These are phyloP conservation scores for Aulostomus chinensis DNA, from an alignment of 2,797 vertebrate genomes.

Conservation along the genomic window DNA sequence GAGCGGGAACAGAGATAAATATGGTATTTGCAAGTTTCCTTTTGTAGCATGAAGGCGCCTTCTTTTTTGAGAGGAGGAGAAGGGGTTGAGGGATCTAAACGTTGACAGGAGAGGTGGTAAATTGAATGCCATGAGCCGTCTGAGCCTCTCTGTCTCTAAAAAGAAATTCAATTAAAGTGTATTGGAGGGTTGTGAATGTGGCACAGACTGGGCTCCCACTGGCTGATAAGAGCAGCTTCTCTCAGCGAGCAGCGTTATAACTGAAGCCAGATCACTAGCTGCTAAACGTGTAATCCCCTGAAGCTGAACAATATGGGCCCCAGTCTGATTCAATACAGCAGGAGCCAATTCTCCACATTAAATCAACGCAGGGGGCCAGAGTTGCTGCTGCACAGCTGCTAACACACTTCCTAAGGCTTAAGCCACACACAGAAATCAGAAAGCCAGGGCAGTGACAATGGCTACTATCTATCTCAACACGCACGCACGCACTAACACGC, in stretches of 20 bases:
- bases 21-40: conserved; percentile 90
- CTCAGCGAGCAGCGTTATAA: conserved; percentile 85
- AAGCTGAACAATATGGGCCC: conserved; percentile 91
- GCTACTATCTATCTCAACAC: conserved; percentile 52
- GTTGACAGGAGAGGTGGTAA: conserved; percentile 86
- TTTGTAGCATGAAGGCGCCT: conserved; percentile 79
- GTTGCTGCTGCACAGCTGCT: conserved; percentile 72
- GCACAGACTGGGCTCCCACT: conserved; percentile 86
- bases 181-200: conserved; percentile 99
- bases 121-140: conserved; percentile 96
- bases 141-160: conserved; percentile 94
- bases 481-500: conserved; percentile 28
- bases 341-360: conserved; percentile 96
- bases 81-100: conserved; percentile 89
- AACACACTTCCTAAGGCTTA: conserved; percentile 95
- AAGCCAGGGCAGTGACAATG: conserved; percentile 74
- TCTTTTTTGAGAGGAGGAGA: conserved; percentile 76
- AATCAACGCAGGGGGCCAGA: conserved; percentile 88
- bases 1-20: conserved; percentile 82
- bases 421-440: conserved; percentile 79
- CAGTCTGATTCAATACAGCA: conserved; percentile 93
- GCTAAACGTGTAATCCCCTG: conserved; percentile 96
- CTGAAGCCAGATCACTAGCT: conserved; percentile 90
- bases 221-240: conserved; percentile 92
- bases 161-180: conserved; percentile 99